A percentile compares a stretch with the other conserved stretches of the same genome.
These are phyloP conservation scores for Gopherus evgoodei DNA, from an alignment of 2,113 vertebrate genomes.

Conservation along the genomic window DNA sequence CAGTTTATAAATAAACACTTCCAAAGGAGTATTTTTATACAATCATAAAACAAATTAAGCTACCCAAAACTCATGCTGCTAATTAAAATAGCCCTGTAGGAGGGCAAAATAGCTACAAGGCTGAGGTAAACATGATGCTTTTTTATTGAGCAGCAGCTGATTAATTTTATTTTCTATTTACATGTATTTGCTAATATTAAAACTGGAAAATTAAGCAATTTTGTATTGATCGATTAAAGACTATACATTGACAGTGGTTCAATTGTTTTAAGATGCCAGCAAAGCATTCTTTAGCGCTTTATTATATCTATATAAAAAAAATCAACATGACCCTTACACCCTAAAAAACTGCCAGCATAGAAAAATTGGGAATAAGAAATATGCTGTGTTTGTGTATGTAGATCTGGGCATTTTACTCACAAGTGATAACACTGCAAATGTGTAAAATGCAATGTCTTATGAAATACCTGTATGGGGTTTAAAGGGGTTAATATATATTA, in stretches of 20 bases:
- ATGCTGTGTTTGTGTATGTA: background rate
- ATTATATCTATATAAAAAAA: background rate
- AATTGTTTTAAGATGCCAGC: background rate
- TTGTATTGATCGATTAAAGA: conserved; percentile 17
- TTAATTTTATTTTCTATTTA: conserved; percentile 80
- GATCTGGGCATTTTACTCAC: conserved; percentile 7
- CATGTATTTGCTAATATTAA: conserved; percentile 79
- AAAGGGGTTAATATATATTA: conserved; percentile 42
- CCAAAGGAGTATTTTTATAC: conserved; percentile 73
- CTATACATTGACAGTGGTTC: conserved; percentile 23
- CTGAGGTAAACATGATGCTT: conserved; percentile 76
- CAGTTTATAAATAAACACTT: conserved; percentile 78
- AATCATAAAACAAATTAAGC: conserved; percentile 83
- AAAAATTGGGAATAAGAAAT: conserved; percentile 5
- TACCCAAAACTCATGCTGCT: conserved; percentile 81
- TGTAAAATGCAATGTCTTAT: background rate
- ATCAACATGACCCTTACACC: background rate
- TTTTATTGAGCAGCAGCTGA: conserved; percentile 72
- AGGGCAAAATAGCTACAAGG: conserved; percentile 75
- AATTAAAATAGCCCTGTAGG: conserved; percentile 84
- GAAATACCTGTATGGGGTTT: background rate
- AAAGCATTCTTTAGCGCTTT: background rate
- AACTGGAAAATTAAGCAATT: conserved; percentile 70
- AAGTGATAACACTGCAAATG: background rate
- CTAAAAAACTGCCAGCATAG: background rate